A percentile compares a stretch with the other conserved stretches of the same genome.
Conservation (phyloP, 2,888 invertebrate species). For the Myopa tessellatipennis region DNA sequence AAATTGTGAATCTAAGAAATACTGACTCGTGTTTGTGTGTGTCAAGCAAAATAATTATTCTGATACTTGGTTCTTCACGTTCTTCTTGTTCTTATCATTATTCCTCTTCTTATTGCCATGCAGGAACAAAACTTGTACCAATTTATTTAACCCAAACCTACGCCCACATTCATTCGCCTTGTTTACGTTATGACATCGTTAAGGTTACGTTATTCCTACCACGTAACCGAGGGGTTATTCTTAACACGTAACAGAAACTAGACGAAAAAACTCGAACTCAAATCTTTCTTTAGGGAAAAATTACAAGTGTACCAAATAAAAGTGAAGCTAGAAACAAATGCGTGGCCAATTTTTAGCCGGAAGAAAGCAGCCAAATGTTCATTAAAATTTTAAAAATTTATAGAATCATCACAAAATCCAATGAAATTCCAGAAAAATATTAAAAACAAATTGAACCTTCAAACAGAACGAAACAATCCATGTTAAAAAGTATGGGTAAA, state of each 20-base stretch:
- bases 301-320: too few relatives aligned
- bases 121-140: not conserved
- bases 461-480: too few relatives aligned
- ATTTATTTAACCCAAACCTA: not conserved
- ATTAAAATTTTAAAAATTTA: too few relatives aligned
- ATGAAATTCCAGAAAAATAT: too few relatives aligned
- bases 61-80: not conserved
- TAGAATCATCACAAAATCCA: too few relatives aligned
- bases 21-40: not conserved
- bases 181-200: slow-evolving; percentile 14
- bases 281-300: too few relatives aligned
- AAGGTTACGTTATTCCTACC: slow-evolving; percentile 17
- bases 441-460: too few relatives aligned
- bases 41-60: not conserved
- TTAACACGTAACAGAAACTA: not conserved
- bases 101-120: not conserved
- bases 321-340: too few relatives aligned
- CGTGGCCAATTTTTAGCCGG: too few relatives aligned
- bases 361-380: too few relatives aligned
- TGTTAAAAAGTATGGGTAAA: too few relatives aligned
- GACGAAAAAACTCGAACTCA: too few relatives aligned
- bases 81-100: not conserved
- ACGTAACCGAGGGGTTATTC: slow-evolving; percentile 6
- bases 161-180: slow-evolving; percentile 12
- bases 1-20: slow-evolving; percentile 9